These are phyloP conservation scores for Enteromius afrohamiltoni DNA, from an alignment of 2,797 vertebrate species.

Conservation along the genomic window DNA sequence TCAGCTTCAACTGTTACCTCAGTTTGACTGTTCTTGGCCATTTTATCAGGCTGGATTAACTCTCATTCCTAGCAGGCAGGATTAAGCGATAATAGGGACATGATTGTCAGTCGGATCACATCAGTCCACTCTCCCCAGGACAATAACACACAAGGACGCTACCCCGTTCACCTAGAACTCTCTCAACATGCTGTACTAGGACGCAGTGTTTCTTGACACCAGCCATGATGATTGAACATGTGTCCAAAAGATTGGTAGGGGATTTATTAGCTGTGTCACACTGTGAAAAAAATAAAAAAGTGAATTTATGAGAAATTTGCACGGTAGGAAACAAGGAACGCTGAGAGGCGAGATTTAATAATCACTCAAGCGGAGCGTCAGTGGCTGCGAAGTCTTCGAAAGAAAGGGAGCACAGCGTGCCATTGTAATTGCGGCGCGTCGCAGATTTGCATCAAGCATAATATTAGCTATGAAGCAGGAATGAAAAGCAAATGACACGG, in stretches of 20 bases:
- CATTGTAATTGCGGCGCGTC: conserved; percentile 43
- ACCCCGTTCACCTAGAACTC: conserved; percentile 65
- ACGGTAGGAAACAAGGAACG: conserved; percentile 11
- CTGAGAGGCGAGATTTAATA: conserved; percentile 56
- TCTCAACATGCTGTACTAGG: conserved; percentile 60
- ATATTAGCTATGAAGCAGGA: conserved; percentile 56
- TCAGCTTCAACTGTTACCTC: conserved; percentile 15
- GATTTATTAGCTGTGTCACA: conserved; percentile 18
- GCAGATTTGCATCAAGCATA: conserved; percentile 54
- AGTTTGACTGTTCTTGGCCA: conserved; percentile 11
- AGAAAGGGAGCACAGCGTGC: conserved; percentile 44
- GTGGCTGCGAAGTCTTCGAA: conserved; percentile 7
- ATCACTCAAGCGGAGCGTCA: not conserved
- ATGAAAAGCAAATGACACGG: conserved; percentile 54
- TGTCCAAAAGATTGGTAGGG: not conserved
- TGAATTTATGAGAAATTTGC: conserved; percentile 17
- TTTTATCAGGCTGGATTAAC: conserved; percentile 56
- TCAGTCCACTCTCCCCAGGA: conserved; percentile 65
- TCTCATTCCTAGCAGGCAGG: conserved; percentile 61
- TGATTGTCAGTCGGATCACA: conserved; percentile 78
- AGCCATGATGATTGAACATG: conserved; percentile 31
- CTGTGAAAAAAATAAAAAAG: not conserved
- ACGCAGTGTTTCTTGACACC: conserved; percentile 18
- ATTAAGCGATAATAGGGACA: conserved; percentile 67
- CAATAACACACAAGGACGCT: conserved; percentile 76